Evolutionary conservation across 2,113 vertebrate genomes (phyloP), one percentile per base, ranked within the genome.

Genomic region (Atlantisia rogersi): DNA sequence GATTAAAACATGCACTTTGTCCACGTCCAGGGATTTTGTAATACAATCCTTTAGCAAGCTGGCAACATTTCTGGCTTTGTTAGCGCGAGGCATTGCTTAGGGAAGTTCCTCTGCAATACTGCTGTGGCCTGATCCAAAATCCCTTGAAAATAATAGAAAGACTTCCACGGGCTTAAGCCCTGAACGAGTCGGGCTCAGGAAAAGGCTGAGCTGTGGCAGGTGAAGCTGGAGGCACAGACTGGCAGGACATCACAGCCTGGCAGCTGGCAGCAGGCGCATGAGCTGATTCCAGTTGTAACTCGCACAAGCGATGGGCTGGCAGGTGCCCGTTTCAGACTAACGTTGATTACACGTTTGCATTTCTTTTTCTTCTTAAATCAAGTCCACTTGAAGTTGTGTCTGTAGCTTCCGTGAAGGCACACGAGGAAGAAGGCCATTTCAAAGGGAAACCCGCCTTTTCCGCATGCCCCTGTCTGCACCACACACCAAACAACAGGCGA

Each of bases 11-110:
- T 3, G 71, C 67, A 73, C 84, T 94, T 92, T 91, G 90, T 63
- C 79, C 91, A 15, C 0, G 10, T 58, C 81, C 40, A 9, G 35
- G 90, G 82, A 81, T 96, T 96, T 97, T 95, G 93, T 71, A 96
- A 97, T 4, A 83, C 94, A 90, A 86, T 86, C 88, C 94, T 92
- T 94, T 86, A 88, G 94, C 93, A 95, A 94, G 75, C 85, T 42
- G 46, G 91, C 84, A 76, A 67, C 68, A 44, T 88, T 92, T 76
- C 93, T 86, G 76, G 76, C 88, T 95, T 86, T 90, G 90, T 82
- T 48, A 77, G 82, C 0, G 11, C 5, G 21, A 37, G 42, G 35
- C 88, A 75, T 42, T 9, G 82, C 90, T 94, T 75, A 68, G 93
- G 68, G 44, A 81, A 81, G 87, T 56, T 86, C 82, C 82, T 77